phyloP scores from a whole-genome alignment of 2,888 invertebrate genomes.

The Ochlodes sylvanus region DNA sequence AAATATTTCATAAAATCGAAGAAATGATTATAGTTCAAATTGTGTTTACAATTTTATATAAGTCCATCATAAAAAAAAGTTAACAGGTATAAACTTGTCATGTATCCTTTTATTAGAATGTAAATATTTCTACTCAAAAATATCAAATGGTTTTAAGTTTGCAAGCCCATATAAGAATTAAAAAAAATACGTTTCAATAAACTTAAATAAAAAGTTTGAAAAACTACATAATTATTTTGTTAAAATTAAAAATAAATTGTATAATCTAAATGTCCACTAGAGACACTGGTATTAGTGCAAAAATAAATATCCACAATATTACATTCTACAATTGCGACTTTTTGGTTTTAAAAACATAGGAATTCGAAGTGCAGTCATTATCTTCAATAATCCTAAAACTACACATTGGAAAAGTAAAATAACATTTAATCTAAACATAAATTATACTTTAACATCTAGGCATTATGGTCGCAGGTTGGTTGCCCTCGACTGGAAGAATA shows the following conservation, averaged over 20 bases:
- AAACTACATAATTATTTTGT: slow-evolving; percentile 10
- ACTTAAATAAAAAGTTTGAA: not conserved
- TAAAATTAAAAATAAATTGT: not conserved
- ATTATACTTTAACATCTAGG: slow-evolving; percentile 1
- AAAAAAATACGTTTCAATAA: too few species aligned
- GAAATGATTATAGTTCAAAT: too few species aligned
- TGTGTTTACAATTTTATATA: too few species aligned
- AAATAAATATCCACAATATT: slow-evolving; percentile 17
- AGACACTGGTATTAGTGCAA: slow-evolving; percentile 13
- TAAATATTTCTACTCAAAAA: not conserved
- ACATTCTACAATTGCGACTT: slow-evolving; percentile 22
- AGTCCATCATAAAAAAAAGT: too few species aligned
- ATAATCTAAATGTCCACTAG: not conserved
- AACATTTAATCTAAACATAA: slow-evolving; percentile 11
- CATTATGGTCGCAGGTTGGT: slow-evolving; percentile 3
- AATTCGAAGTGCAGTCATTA: slow-evolving; percentile 29
- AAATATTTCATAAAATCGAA: too few species aligned
- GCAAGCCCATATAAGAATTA: too few species aligned
- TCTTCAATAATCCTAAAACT: slow-evolving; percentile 19
- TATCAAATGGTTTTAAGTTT: too few species aligned
- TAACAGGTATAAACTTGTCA: not conserved
- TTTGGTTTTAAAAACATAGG: slow-evolving; percentile 31
- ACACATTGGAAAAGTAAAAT: slow-evolving; percentile 7
- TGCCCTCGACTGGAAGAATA: slow-evolving; percentile 5
- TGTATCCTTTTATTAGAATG: not conserved